phyloP scores from a whole-genome alignment of 1,140 invertebrate genomes.

The Drosophila willistoni region DNA sequence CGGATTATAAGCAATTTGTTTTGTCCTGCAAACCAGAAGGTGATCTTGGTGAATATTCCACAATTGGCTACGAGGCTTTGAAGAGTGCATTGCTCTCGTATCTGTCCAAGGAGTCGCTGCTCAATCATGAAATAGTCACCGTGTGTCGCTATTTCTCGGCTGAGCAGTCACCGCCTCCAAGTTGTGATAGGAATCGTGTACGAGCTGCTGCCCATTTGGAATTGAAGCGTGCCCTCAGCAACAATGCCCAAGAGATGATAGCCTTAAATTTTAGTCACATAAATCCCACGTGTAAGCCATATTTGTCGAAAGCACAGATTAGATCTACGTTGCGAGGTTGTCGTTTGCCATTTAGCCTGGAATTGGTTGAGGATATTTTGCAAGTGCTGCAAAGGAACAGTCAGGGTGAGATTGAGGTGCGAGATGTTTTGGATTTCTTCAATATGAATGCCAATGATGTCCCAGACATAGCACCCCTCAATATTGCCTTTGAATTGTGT shows the following conservation, averaged over 20 bases:
- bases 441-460: slow-evolving; percentile 66
- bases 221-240: slow-evolving; percentile 88
- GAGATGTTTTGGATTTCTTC: slow-evolving; percentile 77
- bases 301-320: slow-evolving; percentile 84
- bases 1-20: slow-evolving; percentile 90
- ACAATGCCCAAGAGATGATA: slow-evolving; percentile 86
- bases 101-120: slow-evolving; percentile 87
- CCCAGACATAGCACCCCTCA: slow-evolving; percentile 75
- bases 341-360: slow-evolving; percentile 86
- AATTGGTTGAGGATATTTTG: slow-evolving; percentile 88
- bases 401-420: slow-evolving; percentile 85
- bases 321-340: slow-evolving; percentile 87
- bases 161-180: slow-evolving; percentile 83
- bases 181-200: slow-evolving; percentile 82
- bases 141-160: slow-evolving; percentile 86
- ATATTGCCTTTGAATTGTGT: slow-evolving; percentile 78
- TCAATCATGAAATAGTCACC: slow-evolving; percentile 91
- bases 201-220: slow-evolving; percentile 88
- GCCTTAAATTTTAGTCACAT: slow-evolving; percentile 87
- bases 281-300: slow-evolving; percentile 85
- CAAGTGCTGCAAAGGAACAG: slow-evolving; percentile 86
- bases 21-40: slow-evolving; percentile 86
- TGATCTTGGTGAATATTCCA: slow-evolving; percentile 44
- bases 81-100: slow-evolving; percentile 85
- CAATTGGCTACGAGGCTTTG: slow-evolving; percentile 84